phyloP scores from a whole-genome alignment of 2,888 invertebrate species.

The Archips crataeganus region DNA sequence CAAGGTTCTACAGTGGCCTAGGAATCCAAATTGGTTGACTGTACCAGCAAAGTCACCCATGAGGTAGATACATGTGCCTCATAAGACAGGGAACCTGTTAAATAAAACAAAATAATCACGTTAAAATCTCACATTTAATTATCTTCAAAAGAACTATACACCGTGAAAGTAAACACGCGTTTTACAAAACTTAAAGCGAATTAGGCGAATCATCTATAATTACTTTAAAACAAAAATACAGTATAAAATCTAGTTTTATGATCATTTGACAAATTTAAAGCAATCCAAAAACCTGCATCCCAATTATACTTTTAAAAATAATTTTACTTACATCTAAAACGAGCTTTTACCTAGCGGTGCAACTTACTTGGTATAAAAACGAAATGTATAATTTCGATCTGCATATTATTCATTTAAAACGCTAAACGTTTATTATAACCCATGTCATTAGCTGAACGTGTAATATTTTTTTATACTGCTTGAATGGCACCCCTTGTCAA shows the following conservation, averaged over 20 bases:
- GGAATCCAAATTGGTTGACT: too few species aligned
- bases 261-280: slow-evolving; percentile 27
- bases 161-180: slow-evolving; percentile 53
- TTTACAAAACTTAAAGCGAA: slow-evolving; percentile 45
- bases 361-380: too few species aligned
- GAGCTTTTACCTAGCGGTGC: not conserved
- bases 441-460: too few species aligned
- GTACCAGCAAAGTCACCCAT: too few species aligned
- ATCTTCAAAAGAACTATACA: slow-evolving; percentile 65
- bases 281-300: not conserved
- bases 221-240: slow-evolving; percentile 24
- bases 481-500: not conserved
- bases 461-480: too few species aligned
- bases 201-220: slow-evolving; percentile 42
- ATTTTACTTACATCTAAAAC: not conserved
- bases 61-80: too few species aligned
- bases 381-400: too few species aligned
- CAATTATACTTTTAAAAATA: too few species aligned
- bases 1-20: too few species aligned
- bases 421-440: too few species aligned
- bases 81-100: too few species aligned
- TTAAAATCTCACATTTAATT: slow-evolving; percentile 73
- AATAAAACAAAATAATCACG: slow-evolving; percentile 45
- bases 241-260: slow-evolving; percentile 37
- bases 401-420: too few species aligned